Conservation (phyloP, 2,797 vertebrate species). For the Poliocrania exsul region DNA sequence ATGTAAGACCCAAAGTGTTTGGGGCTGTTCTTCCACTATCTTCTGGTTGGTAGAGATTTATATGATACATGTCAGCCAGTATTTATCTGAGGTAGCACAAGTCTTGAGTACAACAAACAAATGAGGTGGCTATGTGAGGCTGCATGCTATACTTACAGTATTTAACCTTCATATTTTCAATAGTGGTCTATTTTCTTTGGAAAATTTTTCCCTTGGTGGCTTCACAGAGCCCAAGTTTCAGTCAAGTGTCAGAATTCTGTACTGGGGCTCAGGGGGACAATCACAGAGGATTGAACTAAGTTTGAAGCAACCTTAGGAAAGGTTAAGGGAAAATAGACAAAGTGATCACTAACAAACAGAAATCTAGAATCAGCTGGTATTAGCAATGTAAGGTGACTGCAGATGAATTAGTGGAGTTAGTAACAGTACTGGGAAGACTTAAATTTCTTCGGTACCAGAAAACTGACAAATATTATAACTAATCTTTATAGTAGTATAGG, state of each 20-base stretch:
- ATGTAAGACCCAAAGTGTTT: neutral
- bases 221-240: neutral
- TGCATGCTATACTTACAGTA: neutral
- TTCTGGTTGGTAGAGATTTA: neutral
- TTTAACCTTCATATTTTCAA: neutral
- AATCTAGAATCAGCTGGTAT: neutral
- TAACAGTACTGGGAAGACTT: neutral
- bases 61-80: neutral
- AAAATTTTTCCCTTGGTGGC: neutral
- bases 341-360: neutral
- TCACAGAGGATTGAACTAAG: neutral
- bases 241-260: neutral
- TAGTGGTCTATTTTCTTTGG: neutral
- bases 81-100: neutral
- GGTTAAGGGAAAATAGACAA: neutral
- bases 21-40: accelerated
- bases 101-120: neutral
- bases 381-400: neutral
- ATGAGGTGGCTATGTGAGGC: neutral
- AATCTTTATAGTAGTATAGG: neutral
- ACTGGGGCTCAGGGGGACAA: accelerated
- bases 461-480: neutral
- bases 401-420: neutral
- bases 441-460: neutral
- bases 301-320: neutral